These are phyloP conservation scores for Nebria salina DNA, from an alignment of 2,888 invertebrate genomes.

Conservation along the genomic window DNA sequence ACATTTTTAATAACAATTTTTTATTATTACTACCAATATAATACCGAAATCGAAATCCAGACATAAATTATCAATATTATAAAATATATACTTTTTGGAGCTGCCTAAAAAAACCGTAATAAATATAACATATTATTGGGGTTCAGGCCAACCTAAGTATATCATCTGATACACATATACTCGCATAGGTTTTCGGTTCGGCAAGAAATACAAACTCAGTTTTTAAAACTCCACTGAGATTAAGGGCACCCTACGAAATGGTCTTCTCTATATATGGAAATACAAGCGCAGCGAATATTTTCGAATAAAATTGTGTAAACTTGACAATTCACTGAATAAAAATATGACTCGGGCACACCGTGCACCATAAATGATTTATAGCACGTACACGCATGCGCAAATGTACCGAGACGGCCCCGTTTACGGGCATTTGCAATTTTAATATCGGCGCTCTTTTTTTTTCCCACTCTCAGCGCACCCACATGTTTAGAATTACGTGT, in stretches of 20 bases:
- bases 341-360: constrained; percentile 13
- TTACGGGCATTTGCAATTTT: neutral
- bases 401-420: neutral
- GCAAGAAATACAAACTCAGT: constrained; percentile 37
- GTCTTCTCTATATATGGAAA: constrained; percentile 37
- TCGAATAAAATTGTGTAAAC: constrained; percentile 39
- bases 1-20: too few relatives aligned
- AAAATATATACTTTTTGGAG: neutral
- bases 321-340: constrained; percentile 41
- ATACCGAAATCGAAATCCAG: neutral
- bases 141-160: neutral
- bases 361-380: constrained; percentile 21
- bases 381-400: neutral
- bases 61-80: neutral
- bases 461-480: neutral
- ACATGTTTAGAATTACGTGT: neutral
- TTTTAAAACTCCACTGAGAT: constrained; percentile 43
- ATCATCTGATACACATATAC: constrained; percentile 16
- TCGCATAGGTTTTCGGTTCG: constrained; percentile 25
- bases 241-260: constrained; percentile 32
- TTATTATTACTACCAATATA: too few relatives aligned
- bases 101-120: constrained; percentile 13
- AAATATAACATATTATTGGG: constrained; percentile 38
- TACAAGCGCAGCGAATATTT: constrained; percentile 33
- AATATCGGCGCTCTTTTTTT: neutral